Base-by-base conservation (phyloP, 2,797 vertebrate species). In the Catostomus latipinnis region DNA sequence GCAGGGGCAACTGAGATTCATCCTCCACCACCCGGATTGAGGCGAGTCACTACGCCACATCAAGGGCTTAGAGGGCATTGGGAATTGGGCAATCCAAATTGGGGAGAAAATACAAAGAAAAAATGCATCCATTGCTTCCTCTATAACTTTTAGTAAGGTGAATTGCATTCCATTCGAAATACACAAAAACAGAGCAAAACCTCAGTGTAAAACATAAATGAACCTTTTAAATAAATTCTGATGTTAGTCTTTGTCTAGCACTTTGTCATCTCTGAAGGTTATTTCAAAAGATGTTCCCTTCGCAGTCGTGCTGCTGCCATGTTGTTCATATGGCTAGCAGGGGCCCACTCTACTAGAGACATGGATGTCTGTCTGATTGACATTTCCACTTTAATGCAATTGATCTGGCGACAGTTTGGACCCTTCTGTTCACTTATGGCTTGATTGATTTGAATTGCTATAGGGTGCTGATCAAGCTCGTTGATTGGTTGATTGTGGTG, bases 401-500 rank as follows among this genome's bases (percentile, higher is more conserved):
- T 74, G 79, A 75, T 68, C 53, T 68, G 13, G 13, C n/a, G 22
- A 54, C 63, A 67, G 78, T 50, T 54, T 53, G 71, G 46, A 74
- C 11, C 54, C 9, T 8, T 61, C 65, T 46, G 71, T 71, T 72
- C 70, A 58, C 53, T 57, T 67, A 43, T 10, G 6, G 16, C 65
- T 62, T 60, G 45, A 68, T 57, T 74, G 56, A 80, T 73, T 14
- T 65, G 45, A 50, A 48, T 63, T 54, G 63, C 63, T 61, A 14
- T 73, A 34, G 71, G 53, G 16, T 75, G 22, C 18, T 14, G 54
- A 72, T 79, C 14, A 56, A 79, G 60, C 50, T 0, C 46, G 43
- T 57, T 83, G 76, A 75, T 81, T 73, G 54, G 71, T 76, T 76
- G 78, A 82, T 62, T 74, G 69, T 75, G 74, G 45, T 80, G 53